Base-by-base conservation (phyloP, 53 echinoderm and acorn worm genomes). In the Mesocentrotus franciscanus region DNA sequence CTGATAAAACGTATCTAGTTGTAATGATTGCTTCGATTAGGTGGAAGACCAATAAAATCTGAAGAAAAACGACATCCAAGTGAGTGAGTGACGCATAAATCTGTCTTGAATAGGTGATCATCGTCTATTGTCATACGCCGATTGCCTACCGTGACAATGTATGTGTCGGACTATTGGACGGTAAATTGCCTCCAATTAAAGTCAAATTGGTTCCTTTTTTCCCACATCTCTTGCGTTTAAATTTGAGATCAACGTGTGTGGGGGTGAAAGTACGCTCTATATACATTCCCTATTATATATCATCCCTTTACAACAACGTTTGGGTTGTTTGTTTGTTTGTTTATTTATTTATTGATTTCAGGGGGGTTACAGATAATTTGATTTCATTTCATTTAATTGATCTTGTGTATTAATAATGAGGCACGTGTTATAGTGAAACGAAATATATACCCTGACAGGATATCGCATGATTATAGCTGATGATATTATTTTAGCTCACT, bases 81-180 rank as follows among this genome's bases (percentile, higher is more conserved):
- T n/a, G n/a, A n/a, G n/a, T n/a, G n/a, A n/a, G n/a, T 85, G 85
- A 57, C 57, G 58, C 56, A 85, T 57, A 24, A 57, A 83, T 42
- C 83, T 20, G 5, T 60, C 30, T 90, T 58, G 60, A 90, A 90
- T 90, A 34, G 91, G 91, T 90, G 91, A 90, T 90, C 91, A 90
- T 61, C 57, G 27, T 5, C 66, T 62, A 90, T 90, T 90, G 91
- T 90, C 20, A 90, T 0, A 15, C 61, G 62, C 8, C 91, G 64
- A 90, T 90, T 90, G 35, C 91, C 62, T 22, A 11, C 91, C 24
- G 85, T 56, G n/a, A 85, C 27, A n/a, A 58, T 85, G 58, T 64
- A 90, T 90, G 91, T 34, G 91, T 90, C 66, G 91, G 91, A 90
- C 91, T 90, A 90, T 90, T 90, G 91, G 66, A n/a, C 85, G 66